A percentile compares a stretch with the other conserved stretches of the same genome.
phyloP scores from a whole-genome alignment of 2,113 vertebrate genomes.

The Bubo blakistoni region DNA sequence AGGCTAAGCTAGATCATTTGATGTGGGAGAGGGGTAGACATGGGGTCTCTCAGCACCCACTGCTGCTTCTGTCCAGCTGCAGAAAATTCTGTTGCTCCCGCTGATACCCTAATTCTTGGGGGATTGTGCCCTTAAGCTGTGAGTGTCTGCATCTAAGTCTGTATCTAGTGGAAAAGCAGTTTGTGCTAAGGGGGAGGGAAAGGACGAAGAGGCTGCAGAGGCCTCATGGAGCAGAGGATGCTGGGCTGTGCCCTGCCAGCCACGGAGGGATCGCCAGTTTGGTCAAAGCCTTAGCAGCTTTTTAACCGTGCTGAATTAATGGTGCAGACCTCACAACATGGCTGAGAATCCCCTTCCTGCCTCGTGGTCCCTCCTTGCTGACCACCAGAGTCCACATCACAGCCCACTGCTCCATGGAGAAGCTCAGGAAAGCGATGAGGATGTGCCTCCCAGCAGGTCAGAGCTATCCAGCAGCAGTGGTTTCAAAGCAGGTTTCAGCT shows the following conservation, averaged over 20 bases:
- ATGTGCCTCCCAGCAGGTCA: background rate
- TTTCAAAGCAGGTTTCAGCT: background rate
- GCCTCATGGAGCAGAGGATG: background rate
- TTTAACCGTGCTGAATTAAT: background rate
- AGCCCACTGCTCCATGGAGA: background rate
- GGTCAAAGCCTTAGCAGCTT: background rate
- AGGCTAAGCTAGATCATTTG: background rate
- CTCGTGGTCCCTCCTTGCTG: background rate
- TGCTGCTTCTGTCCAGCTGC: background rate
- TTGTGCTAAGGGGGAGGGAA: background rate
- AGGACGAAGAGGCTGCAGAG: background rate
- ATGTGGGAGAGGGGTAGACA: background rate
- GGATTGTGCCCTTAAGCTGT: background rate
- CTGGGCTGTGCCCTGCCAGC: background rate
- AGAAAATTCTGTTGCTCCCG: background rate
- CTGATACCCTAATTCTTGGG: background rate
- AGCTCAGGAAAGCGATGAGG: background rate
- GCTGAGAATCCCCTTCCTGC: background rate
- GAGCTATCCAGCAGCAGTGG: background rate
- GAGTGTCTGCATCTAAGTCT: background rate
- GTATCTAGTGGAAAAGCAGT: background rate
- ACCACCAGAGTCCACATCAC: fast-evolving
- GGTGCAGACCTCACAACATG: background rate
- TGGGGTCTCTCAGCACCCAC: background rate
- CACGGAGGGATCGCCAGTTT: background rate